phyloP scores from a whole-genome alignment of 2,888 invertebrate genomes.

The Choristoneura rosaceana region DNA sequence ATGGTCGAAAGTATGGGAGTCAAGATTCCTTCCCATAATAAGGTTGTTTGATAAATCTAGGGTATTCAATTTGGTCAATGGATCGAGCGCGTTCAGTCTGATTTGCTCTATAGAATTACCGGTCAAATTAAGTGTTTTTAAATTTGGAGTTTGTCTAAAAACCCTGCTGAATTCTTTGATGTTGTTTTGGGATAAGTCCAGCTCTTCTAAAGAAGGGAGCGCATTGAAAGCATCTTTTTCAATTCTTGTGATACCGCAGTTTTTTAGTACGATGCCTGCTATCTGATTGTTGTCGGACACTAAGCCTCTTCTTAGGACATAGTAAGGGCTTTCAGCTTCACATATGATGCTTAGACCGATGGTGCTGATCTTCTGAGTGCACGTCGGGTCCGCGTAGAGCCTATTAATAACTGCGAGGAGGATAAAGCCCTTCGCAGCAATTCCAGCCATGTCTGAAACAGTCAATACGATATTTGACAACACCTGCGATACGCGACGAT shows the following conservation, averaged over 20 bases:
- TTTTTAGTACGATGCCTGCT: slow-evolving; percentile 28
- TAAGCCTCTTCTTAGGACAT: slow-evolving; percentile 22
- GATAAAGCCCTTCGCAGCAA: background rate
- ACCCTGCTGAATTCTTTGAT: background rate
- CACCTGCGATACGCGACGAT: too few relatives aligned
- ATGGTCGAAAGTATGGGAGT: slow-evolving; percentile 57
- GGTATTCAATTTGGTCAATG: slow-evolving; percentile 15
- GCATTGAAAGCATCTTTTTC: slow-evolving; percentile 16
- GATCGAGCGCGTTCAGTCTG: slow-evolving; percentile 14
- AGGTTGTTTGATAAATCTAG: slow-evolving; percentile 48
- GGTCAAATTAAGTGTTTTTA: slow-evolving; percentile 29
- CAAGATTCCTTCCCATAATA: slow-evolving; percentile 56
- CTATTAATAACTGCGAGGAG: slow-evolving; percentile 12
- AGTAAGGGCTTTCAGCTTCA: slow-evolving; percentile 8
- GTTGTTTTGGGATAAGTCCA: slow-evolving; percentile 28
- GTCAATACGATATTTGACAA: too few relatives aligned
- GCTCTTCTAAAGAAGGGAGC: slow-evolving; percentile 27
- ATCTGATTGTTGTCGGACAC: slow-evolving; percentile 16
- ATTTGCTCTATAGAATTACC: slow-evolving; percentile 23
- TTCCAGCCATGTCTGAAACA: slow-evolving; percentile 30
- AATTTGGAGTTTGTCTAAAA: slow-evolving; percentile 26
- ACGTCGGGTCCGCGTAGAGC: slow-evolving; percentile 16
- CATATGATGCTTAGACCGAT: slow-evolving; percentile 21
- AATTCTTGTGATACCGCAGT: slow-evolving; percentile 20
- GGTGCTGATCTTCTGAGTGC: slow-evolving; percentile 3